A percentile compares a stretch with the other conserved stretches of the same genome.
These are phyloP conservation scores for Lacanobia wlatinum DNA, from an alignment of 2,888 invertebrate species.

Conservation along the genomic window DNA sequence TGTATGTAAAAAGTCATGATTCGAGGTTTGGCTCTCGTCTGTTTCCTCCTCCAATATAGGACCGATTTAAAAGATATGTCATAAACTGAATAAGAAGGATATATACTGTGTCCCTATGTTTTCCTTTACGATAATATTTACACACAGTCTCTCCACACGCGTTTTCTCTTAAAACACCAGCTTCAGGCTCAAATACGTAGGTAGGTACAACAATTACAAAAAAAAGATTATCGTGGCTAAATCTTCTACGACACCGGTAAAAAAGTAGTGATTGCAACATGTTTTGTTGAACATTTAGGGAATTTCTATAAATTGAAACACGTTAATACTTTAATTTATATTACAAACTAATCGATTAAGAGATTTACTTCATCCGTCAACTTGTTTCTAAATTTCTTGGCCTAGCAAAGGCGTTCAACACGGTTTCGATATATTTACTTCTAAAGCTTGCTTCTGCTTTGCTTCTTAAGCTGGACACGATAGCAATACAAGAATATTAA, in stretches of 20 bases:
- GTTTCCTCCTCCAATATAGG: too few relatives aligned
- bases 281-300: background rate
- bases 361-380: background rate
- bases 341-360: background rate
- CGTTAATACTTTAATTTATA: too few relatives aligned
- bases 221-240: background rate
- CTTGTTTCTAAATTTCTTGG: background rate
- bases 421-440: background rate
- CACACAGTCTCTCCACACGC: too few relatives aligned
- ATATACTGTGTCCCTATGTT: too few relatives aligned
- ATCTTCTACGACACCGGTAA: too few relatives aligned
- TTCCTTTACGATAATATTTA: too few relatives aligned
- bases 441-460: too few relatives aligned
- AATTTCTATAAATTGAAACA: background rate
- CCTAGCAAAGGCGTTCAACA: background rate
- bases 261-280: background rate
- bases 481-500: background rate
- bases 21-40: too few relatives aligned
- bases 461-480: background rate
- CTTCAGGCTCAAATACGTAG: background rate
- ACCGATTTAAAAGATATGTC: too few relatives aligned
- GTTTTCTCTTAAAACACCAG: background rate
- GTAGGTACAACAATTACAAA: background rate
- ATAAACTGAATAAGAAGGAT: too few relatives aligned
- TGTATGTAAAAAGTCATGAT: too few relatives aligned